Percentiles rank a stretch among this genome's conserved stretches.
These are phyloP conservation scores for Ditula angustiorana DNA, from an alignment of 2,888 invertebrate genomes.

Conservation along the genomic window DNA sequence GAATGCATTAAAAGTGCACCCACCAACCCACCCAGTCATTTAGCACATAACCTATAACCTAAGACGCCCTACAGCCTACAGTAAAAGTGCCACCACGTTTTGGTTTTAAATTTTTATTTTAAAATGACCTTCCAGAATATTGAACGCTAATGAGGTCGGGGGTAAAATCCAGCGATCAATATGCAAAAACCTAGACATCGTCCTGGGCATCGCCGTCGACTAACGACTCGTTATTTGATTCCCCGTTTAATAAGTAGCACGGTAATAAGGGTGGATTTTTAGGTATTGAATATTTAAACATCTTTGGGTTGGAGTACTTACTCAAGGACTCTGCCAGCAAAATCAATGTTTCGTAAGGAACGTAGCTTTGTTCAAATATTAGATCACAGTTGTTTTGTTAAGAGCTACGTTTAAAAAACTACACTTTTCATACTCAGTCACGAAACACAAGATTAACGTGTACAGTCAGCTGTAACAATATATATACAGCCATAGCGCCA, in stretches of 20 bases:
- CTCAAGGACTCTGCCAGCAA: background rate
- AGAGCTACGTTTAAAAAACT: too few relatives aligned
- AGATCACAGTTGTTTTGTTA: background rate
- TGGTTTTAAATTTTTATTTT: too few relatives aligned
- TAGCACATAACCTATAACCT: too few relatives aligned
- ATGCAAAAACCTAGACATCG: constrained; percentile 9
- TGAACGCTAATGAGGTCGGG: background rate
- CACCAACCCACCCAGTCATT: too few relatives aligned
- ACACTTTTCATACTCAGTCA: too few relatives aligned
- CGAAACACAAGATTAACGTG: too few relatives aligned
- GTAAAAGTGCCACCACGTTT: too few relatives aligned
- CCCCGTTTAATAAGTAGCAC: background rate
- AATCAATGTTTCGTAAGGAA: background rate
- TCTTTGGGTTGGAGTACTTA: background rate
- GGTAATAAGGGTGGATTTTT: constrained; percentile 6
- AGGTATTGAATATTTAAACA: constrained; percentile 10
- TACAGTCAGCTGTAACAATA: too few relatives aligned
- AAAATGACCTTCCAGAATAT: background rate
- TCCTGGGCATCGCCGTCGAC: background rate
- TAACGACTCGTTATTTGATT: constrained; percentile 1
- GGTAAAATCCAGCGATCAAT: constrained; percentile 1
- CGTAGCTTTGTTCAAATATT: background rate
- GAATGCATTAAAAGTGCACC: too few relatives aligned
- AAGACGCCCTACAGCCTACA: too few relatives aligned
- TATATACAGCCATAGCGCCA: too few relatives aligned